Base-by-base conservation (phyloP, 2,113 vertebrate species). In the Paramormyrops kingsleyae region DNA sequence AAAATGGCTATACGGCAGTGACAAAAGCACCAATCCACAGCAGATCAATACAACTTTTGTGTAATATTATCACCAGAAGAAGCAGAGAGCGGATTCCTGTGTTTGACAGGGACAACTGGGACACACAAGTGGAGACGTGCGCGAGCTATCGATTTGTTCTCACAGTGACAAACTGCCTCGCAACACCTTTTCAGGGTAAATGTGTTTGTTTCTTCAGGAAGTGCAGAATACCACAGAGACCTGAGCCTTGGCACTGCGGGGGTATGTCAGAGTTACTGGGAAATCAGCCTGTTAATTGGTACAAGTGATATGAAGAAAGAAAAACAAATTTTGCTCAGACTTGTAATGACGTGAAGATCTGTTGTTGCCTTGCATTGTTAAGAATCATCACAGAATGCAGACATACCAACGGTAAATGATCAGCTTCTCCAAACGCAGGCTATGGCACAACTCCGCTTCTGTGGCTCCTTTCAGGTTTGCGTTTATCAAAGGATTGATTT, bases 401-500 rank as follows among this genome's bases (percentile, higher is more conserved):
- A 19, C 6, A 35, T 8, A 15, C n/a, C 27, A 8, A 80, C 0
- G 10, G 31, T 80, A 6, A 39, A 15, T 35, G 2, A 19, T 39
- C 39, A 42, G 35, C 31, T 77, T 77, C 70, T 15, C 31, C 70
- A 17, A 19, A 77, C 7, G 1, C 70, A 42, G 35, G 31, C 35
- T 39, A 3, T 15, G 70, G 70, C 31, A 19, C 5, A 1, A 0
- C 35, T 19, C 13, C 0, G 2, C 17, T 42, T 80, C 17, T 80
- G 19, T 3, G 35, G 15, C 74, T 80, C 74, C 97, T 97, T 96
- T 62, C 19, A n/a, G 53, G 21, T 42, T 62, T 87, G 93, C 94
- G 95, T 97, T 97, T 95, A 96, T 97, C 96, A 95, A 96, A 96
- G 95, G 93, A 96, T 95, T 97, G 96, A 97, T 96, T 96, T 96